phyloP scores from a whole-genome alignment of 1,140 invertebrate species.

The Chironomus tepperi region DNA sequence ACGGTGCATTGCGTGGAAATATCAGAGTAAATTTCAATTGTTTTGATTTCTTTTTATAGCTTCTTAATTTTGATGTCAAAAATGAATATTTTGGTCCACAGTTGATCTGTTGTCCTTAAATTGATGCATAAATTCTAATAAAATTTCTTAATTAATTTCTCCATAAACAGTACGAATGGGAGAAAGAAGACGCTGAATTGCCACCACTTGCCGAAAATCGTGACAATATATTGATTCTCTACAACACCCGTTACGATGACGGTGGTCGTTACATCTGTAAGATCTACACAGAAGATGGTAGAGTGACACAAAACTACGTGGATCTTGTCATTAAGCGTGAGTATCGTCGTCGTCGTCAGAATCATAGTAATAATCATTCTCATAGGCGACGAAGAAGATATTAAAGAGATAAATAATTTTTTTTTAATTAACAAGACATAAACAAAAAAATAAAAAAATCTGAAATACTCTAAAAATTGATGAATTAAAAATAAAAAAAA shows the following conservation, averaged over 20 bases:
- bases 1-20: slow-evolving; percentile 26
- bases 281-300: slow-evolving; percentile 42
- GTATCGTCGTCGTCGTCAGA: slow-evolving; percentile 36
- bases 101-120: too few relatives aligned
- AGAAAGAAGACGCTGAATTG: slow-evolving; percentile 41
- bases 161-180: slow-evolving; percentile 37
- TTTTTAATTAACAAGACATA: background rate
- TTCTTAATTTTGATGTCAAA: too few relatives aligned
- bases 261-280: slow-evolving; percentile 62
- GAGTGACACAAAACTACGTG: slow-evolving; percentile 51
- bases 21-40: background rate
- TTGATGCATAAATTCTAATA: too few relatives aligned
- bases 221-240: slow-evolving; percentile 38
- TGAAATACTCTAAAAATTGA: background rate
- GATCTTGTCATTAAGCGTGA: slow-evolving; percentile 60
- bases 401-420: background rate
- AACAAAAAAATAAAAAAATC: too few relatives aligned
- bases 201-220: slow-evolving; percentile 31
- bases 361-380: background rate
- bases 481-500: background rate
- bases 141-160: background rate
- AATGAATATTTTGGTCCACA: too few relatives aligned
- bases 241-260: slow-evolving; percentile 49
- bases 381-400: slow-evolving; percentile 17
- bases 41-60: too few relatives aligned